Conservation (phyloP, 2,888 invertebrate genomes). For the Pegoplata infirma region DNA sequence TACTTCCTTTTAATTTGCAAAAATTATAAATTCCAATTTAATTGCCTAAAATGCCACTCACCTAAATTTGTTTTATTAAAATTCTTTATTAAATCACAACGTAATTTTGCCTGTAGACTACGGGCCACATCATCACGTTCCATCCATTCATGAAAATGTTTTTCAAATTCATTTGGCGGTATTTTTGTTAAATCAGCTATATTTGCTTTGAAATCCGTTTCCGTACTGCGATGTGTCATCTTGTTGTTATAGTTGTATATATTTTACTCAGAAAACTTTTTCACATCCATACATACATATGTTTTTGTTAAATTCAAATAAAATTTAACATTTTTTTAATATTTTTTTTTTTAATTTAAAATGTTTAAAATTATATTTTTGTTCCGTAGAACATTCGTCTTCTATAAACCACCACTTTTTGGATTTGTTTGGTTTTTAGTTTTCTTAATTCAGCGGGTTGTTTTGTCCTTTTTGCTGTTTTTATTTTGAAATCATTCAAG, state of each 20-base stretch:
- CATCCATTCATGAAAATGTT: slow-evolving; percentile 75
- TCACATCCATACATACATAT: too few relatives aligned
- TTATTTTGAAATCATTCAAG: slow-evolving; percentile 36
- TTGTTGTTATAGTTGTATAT: background rate
- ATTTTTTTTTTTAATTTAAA: background rate
- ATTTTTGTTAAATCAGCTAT: slow-evolving; percentile 72
- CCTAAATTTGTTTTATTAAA: slow-evolving; percentile 76
- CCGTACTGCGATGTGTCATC: slow-evolving; percentile 36
- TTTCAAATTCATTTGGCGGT: slow-evolving; percentile 74
- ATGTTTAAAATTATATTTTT: background rate
- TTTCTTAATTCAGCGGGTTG: slow-evolving; percentile 16
- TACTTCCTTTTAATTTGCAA: background rate
- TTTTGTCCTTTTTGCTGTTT: slow-evolving; percentile 17
- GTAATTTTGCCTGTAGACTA: slow-evolving; percentile 73
- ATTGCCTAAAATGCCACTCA: slow-evolving; percentile 62
- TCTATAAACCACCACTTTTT: slow-evolving; percentile 24
- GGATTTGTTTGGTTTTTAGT: background rate
- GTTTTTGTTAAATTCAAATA: too few relatives aligned
- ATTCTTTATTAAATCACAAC: slow-evolving; percentile 73
- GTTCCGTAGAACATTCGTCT: too few relatives aligned
- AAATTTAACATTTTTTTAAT: background rate
- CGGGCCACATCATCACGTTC: slow-evolving; percentile 73
- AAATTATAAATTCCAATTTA: background rate
- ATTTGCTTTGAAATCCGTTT: slow-evolving; percentile 65
- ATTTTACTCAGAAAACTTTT: too few relatives aligned